A percentile compares a stretch with the other conserved stretches of the same genome.
phyloP scores from a whole-genome alignment of 2,797 vertebrate genomes.

The Pangasius mekongensis region DNA sequence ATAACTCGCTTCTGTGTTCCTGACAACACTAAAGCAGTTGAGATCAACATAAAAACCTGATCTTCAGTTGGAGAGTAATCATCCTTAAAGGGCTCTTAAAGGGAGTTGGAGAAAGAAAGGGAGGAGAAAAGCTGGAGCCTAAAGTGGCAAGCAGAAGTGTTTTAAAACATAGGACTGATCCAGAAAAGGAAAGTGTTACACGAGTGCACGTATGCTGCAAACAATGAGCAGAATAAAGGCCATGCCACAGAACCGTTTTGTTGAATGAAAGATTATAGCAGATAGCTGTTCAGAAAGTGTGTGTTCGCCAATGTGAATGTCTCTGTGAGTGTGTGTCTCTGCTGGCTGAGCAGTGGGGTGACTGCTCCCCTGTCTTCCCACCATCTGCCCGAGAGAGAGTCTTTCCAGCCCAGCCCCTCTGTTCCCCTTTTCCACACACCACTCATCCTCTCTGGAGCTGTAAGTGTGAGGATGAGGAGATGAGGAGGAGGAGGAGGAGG shows the following conservation, averaged over 20 bases:
- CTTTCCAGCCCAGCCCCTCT: conserved; percentile 48
- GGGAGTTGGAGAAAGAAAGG: conserved; percentile 18
- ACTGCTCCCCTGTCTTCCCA: conserved; percentile 60
- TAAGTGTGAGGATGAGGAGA: conserved; percentile 20
- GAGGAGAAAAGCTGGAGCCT: conserved; percentile 7
- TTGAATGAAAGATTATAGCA: conserved; percentile 56
- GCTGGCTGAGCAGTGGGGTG: conserved; percentile 60
- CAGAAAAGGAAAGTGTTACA: conserved; percentile 45
- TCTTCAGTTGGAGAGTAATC: conserved; percentile 45
- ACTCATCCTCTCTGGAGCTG: conserved; percentile 25
- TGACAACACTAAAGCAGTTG: conserved; percentile 35
- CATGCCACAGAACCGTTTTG: conserved; percentile 37
- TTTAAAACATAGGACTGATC: conserved; percentile 14
- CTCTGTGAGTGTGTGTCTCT: conserved; percentile 50
- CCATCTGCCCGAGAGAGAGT: conserved; percentile 60
- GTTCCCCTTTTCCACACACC: conserved; percentile 31
- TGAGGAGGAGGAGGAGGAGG: background rate
- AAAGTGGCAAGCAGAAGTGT: conserved; percentile 42
- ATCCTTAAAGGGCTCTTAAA: conserved; percentile 46
- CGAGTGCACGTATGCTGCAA: conserved; percentile 25
- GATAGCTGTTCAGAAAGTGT: conserved; percentile 46
- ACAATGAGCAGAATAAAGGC: conserved; percentile 35
- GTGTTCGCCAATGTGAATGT: conserved; percentile 27
- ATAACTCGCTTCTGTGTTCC: conserved; percentile 34
- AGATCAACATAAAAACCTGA: conserved; percentile 53